These are phyloP conservation scores for Drosophila persimilis DNA, from an alignment of 1,140 invertebrate genomes.

Conservation along the genomic window DNA sequence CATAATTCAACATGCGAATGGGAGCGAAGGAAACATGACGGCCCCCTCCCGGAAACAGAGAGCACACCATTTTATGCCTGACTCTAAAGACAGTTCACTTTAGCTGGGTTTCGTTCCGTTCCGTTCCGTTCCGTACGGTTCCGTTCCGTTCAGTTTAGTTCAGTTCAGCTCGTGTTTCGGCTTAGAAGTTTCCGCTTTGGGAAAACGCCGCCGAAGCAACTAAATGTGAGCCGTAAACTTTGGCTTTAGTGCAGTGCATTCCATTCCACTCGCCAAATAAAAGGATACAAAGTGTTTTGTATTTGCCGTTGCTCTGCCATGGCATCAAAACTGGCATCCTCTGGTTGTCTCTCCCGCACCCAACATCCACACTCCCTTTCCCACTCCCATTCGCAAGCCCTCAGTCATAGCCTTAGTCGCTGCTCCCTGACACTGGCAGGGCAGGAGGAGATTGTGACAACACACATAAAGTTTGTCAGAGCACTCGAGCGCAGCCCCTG, in stretches of 20 bases:
- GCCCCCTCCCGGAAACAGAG: neutral
- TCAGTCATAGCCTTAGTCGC: too few relatives aligned
- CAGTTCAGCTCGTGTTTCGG: slow-evolving; percentile 29
- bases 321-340: too few relatives aligned
- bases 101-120: slow-evolving; percentile 6
- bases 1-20: slow-evolving; percentile 59
- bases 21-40: slow-evolving; percentile 48
- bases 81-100: slow-evolving; percentile 28
- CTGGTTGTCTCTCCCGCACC: too few relatives aligned
- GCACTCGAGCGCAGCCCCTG: slow-evolving; percentile 48
- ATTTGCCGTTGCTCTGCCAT: neutral
- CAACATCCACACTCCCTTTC: too few relatives aligned
- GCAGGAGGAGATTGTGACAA: slow-evolving; percentile 53
- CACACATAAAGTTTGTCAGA: slow-evolving; percentile 69
- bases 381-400: too few relatives aligned
- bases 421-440: too few relatives aligned
- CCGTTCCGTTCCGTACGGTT: slow-evolving; percentile 16
- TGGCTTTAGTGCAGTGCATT: slow-evolving; percentile 70
- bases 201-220: slow-evolving; percentile 28
- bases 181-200: slow-evolving; percentile 51
- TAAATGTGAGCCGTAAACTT: slow-evolving; percentile 65
- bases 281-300: slow-evolving; percentile 80
- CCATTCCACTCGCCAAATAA: slow-evolving; percentile 66
- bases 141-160: slow-evolving; percentile 16
- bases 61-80: slow-evolving; percentile 55